Base-by-base conservation (phyloP, 64 coral and sea anemone genomes). In the Montipora capricornis region DNA sequence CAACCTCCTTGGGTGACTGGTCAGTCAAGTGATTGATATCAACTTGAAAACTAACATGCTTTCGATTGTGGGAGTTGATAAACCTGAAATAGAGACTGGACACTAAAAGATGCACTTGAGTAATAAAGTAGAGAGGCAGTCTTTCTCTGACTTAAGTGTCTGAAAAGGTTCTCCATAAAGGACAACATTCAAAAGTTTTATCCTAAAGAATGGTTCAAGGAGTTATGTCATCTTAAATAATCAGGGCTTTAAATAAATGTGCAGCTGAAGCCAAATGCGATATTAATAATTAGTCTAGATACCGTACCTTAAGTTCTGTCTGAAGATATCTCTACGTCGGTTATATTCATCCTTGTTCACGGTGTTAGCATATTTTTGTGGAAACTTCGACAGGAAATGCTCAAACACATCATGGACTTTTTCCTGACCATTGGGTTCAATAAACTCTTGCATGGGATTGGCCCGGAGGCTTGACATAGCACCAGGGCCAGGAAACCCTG, bases 31-130 rank as follows among this genome's bases (percentile, higher is more conserved):
- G 97, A 67, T 98, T 98, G 44, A 98, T 83, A 44, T 77, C 92
- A 74, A 96, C 60, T 83, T 94, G 83, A 48, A 91, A 98, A 53
- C 97, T 92, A 74, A 71, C 83, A 93, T 98, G 94, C 77, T 96
- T 92, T 88, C 97, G 94, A 94, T 98, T 98, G 83, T 98, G 95
- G 20, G 97, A 95, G 87, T 98, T 92, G 29, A 98, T 96, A 87
- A 91, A 98, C 83, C 97, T 98, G 59, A 49, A 74, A 87, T 3
- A 20, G 52, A 75, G 87, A 57, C 53, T 8, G 11, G 53, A 57
- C 53, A 57, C 6, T 6, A 57, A 57, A 57, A 11, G 6, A 57
- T 57, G 53, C 53, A 57, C 37, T 37, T 37, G 37, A 37, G 37
- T 37, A 37, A 37, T 37, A 2, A 37, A 37, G 37, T 37, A 37